A percentile compares a stretch with the other conserved stretches of the same genome.
phyloP scores from a whole-genome alignment of 1,140 invertebrate species.

The Polypedilum vanderplanki region DNA sequence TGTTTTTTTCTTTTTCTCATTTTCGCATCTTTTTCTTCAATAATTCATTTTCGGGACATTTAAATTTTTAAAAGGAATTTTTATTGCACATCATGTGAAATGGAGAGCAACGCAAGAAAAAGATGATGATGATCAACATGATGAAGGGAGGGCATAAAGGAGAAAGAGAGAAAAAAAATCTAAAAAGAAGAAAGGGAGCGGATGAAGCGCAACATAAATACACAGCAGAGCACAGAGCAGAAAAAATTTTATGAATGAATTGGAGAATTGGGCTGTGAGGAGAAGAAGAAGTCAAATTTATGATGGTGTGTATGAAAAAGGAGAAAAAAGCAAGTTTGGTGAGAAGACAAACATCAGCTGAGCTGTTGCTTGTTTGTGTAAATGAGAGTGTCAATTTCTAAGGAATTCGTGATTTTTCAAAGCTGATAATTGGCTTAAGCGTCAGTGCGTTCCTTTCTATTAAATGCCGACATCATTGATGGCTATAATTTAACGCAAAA shows the following conservation, averaged over 20 bases:
- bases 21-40: neutral
- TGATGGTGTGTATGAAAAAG: conserved; percentile 1
- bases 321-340: conserved; percentile 15
- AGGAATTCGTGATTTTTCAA: conserved; percentile 13
- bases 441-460: neutral
- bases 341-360: neutral
- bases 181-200: neutral
- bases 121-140: neutral
- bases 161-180: neutral
- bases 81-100: neutral
- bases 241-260: conserved; percentile 15
- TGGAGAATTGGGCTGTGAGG: neutral
- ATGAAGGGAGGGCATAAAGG: neutral
- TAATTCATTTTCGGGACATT: conserved; percentile 18
- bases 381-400: conserved; percentile 7
- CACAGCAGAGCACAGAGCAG: neutral
- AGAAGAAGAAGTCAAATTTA: neutral
- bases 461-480: neutral
- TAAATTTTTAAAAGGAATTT: conserved; percentile 20
- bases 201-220: neutral
- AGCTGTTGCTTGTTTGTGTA: neutral
- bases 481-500: neutral
- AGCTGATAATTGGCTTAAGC: conserved; percentile 17
- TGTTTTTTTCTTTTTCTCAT: neutral
- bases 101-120: neutral